Base-by-base conservation (phyloP, 1,140 invertebrate genomes). In the Conus ventricosus region DNA sequence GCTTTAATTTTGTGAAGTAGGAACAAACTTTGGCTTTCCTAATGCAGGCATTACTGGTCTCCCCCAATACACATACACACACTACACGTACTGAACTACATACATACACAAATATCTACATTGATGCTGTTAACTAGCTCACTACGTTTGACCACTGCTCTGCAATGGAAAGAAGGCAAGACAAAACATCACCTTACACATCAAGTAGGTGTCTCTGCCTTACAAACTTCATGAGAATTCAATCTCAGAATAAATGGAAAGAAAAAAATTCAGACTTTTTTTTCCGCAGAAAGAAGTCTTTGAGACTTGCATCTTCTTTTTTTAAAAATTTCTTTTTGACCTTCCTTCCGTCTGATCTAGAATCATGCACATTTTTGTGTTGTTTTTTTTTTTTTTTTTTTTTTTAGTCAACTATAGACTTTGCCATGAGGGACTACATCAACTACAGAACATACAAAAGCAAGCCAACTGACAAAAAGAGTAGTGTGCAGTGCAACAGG, bases 391-490 rank as follows among this genome's bases (percentile, higher is more conserved):
- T 75, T 75, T 20, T 20, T 75, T 75, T 75, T 75, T 20, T 55
- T 83, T 55, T 13, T 20, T 57, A n/a, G 6, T 83, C 25, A 25
- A 17, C 10, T 8, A 83, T 25, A 39, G 39, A 39, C 39, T 39
- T 39, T 39, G 13, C 15, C 80, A 51, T 76, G 13, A 15, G 2
- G 10, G 20, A 63, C 82, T 84, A 84, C 10, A n/a, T 25, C 23
- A 84, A 55, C 54, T 84, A 84, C 57, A 84, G 20, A 11, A 84
- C 82, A n/a, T 84, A 84, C 82, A 84, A 84, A 83, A 84, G 82
- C 82, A 84, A 84, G 81, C 27, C 23, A 67, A 63, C 11, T 53
- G n/a, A 84, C 82, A 63, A 5, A 63, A 0, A 71, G 67, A 27
- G 55, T 54, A 63, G 82, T 84, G 82, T 63, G 82, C 82, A 63